phyloP scores from a whole-genome alignment of 1,140 invertebrate species.

The Cyclina sinensis region DNA sequence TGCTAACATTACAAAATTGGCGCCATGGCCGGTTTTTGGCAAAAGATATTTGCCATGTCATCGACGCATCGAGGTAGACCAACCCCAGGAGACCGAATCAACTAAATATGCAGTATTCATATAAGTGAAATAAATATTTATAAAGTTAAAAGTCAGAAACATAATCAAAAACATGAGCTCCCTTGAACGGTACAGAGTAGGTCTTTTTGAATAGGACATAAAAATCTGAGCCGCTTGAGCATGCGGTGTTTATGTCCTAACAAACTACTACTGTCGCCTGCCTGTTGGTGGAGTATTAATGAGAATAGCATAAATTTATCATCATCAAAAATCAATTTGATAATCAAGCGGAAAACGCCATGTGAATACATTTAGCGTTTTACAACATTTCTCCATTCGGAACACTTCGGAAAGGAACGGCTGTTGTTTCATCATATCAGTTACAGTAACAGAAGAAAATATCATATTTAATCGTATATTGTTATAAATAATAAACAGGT shows the following conservation, averaged over 20 bases:
- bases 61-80: constrained; percentile 26
- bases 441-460: too few species aligned
- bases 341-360: background rate
- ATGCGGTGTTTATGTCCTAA: constrained; percentile 45
- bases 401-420: too few species aligned
- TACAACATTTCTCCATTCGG: too few species aligned
- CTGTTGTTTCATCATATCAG: too few species aligned
- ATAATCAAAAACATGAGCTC: constrained; percentile 33
- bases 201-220: constrained; percentile 33
- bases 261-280: constrained; percentile 20
- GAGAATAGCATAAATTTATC: background rate
- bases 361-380: background rate
- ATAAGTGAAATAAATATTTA: constrained; percentile 59
- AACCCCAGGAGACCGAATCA: constrained; percentile 13
- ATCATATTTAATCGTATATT: too few species aligned
- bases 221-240: constrained; percentile 24
- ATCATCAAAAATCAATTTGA: constrained; percentile 51
- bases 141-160: constrained; percentile 43
- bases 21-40: constrained; percentile 37
- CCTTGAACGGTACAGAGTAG: background rate
- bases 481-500: too few species aligned
- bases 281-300: constrained; percentile 4
- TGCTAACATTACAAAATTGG: constrained; percentile 63
- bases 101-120: constrained; percentile 55
- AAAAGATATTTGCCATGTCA: constrained; percentile 50